Evolutionary conservation across 2,888 invertebrate genomes (phyloP).

Genomic region (Xylota segnis): DNA sequence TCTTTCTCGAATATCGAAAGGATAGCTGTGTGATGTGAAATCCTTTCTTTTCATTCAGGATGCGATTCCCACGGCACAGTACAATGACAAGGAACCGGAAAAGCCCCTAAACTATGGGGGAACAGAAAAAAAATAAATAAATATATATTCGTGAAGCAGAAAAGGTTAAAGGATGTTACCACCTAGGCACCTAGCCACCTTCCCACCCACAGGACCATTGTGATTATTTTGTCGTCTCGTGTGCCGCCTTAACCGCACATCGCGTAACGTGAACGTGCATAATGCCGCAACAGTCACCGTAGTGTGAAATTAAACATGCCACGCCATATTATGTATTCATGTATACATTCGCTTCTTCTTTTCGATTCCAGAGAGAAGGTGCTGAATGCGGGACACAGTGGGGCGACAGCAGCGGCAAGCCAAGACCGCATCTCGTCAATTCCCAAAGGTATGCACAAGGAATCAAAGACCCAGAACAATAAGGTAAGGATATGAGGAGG

Average conservation of each 20-base stretch:
- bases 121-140: constrained; percentile 1
- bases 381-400: constrained; percentile 6
- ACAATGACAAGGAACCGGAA: constrained; percentile 66
- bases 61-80: constrained; percentile 56
- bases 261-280: constrained; percentile 71
- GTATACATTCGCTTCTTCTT: constrained; percentile 55
- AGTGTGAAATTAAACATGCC: constrained; percentile 77
- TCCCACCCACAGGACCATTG: constrained; percentile 43
- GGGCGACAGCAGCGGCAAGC: constrained; percentile 23
- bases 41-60: constrained; percentile 65
- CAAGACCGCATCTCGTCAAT: constrained; percentile 67
- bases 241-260: constrained; percentile 68
- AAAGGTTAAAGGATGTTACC: constrained; percentile 55
- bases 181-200: constrained; percentile 6
- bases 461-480: constrained; percentile 71
- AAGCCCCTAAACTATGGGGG: constrained; percentile 65
- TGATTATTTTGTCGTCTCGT: constrained; percentile 74
- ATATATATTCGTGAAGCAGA: constrained; percentile 26
- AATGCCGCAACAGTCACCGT: constrained; percentile 76
- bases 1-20: constrained; percentile 44
- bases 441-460: constrained; percentile 65
- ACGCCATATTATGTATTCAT: constrained; percentile 77
- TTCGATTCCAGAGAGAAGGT: constrained; percentile 20
- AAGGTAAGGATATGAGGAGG: constrained; percentile 64
- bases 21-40: constrained; percentile 52